Evolutionary conservation across 2,797 vertebrate genomes (phyloP), one percentile per base, ranked within the genome.

Genomic region (Myoxocephalus aenaeus): DNA sequence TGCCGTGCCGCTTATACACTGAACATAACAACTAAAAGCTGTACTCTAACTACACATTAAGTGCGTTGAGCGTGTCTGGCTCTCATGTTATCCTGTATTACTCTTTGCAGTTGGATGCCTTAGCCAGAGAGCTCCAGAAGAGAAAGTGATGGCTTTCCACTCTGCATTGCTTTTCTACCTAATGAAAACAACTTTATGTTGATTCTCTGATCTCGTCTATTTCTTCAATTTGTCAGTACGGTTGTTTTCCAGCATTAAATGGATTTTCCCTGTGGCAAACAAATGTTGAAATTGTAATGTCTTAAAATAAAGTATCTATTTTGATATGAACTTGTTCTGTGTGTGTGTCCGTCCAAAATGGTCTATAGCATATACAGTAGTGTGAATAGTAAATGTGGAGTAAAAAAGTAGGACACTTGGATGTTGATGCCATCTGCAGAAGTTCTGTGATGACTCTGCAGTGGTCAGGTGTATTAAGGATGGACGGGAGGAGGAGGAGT

Each of bases 111-210:
- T 38, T 94, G 72, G 94, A 96, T 38, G 90, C 91, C 29, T 87
- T 96, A 66, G 88, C 94, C 63, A 94, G 93, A 85, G 94, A 95
- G 77, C 93, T 95, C 48, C 94, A 95, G 84, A 96, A 94, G 87
- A 96, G 86, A 79, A 95, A 96, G 83, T 96, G 91, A 96, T 63
- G 14, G 18, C 44, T 20, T 69, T 42, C 36, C 14, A 36, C 12
- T 22, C 11, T 12, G 1, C 10, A 17, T 1, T 12, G 51, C 46
- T 87, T 86, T 88, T 86, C 83, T 90, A 82, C 42, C 36, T 12
- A 7, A 57, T 58, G 40, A 78, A 65, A 70, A 77, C 15, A 46
- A 27, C 17, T 68, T 80, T 7, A 29, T 72, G 50, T 66, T 66
- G 22, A 73, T 81, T 17, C 25, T 73, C 20, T 82, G 54, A 58